Evolutionary conservation across 1,140 invertebrate genomes (phyloP), one percentile per base, ranked within the genome.

Genomic region (Pseudomyrmex gracilis): DNA sequence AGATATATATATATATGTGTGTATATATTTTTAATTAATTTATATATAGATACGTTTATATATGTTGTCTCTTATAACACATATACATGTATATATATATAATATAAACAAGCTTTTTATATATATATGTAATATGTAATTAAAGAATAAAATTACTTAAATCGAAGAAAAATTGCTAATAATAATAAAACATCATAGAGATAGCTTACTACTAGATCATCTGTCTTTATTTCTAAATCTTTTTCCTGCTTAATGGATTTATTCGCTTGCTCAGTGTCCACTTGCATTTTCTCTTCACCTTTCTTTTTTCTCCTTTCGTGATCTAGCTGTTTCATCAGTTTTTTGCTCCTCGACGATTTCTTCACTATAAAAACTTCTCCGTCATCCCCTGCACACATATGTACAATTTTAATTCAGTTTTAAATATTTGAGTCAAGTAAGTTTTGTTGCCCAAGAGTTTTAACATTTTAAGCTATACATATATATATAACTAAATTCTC

Each of bases 321-420:
- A 92, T 98, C 97, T 89, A 98, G 94, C 89, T 97, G 96, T 92
- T 97, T 98, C 93, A 97, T 97, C 70, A 99, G 95, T 93, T 97
- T 97, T 93, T 98, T 97, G 94, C 98, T 98, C 87, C 98, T 97
- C 13, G 97, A 98, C 10, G 98, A 99, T 94, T 99, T 99, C 93
- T 98, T 99, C 51, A 99, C 97, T 96, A 98, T 97, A 94, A 99
- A 99, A 55, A 98, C 96, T 94, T 98, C 98, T 20, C 96, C 97
- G 91, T 98, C 97, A 90, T 97, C 97, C 90, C 97, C 97, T 95
- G 94, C 34, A 34, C 34, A 34, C 34, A 34, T 34, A n/a, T n/a
- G n/a, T n/a, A 34, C 34, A 91, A 95, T 94, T 87, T 78, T 49
- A 76, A 53, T 78, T 13, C 51, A 57, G 64, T 5, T 53, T 49